phyloP scores from a whole-genome alignment of 2,888 invertebrate species.

The Uloborus plumipes region DNA sequence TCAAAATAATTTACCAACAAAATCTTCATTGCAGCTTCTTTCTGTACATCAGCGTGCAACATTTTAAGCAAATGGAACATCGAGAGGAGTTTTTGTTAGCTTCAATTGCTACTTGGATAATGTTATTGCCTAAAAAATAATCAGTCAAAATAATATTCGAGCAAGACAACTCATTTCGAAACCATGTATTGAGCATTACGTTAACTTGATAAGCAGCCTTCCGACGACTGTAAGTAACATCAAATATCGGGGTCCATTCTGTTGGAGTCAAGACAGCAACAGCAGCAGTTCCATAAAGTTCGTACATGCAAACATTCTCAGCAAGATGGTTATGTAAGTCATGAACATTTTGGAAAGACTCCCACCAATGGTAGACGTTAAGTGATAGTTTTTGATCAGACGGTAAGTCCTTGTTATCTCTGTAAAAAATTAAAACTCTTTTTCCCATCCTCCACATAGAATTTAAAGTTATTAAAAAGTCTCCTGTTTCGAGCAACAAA shows the following conservation, averaged over 20 bases:
- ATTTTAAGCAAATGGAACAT: not conserved
- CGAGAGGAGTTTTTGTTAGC: conserved; percentile 13
- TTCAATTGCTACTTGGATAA: conserved; percentile 53
- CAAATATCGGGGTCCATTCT: conserved; percentile 17
- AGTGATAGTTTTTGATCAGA: not conserved
- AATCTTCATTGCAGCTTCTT: no score
- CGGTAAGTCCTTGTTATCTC: not conserved
- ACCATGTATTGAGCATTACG: conserved; percentile 46
- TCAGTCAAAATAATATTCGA: conserved; percentile 63
- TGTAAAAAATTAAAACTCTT: conserved; percentile 5
- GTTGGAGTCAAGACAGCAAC: conserved; percentile 60
- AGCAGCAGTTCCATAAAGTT: not conserved
- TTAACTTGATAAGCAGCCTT: conserved; percentile 56
- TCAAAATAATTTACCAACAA: no score
- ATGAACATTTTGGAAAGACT: not conserved
- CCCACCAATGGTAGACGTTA: conserved; percentile 12
- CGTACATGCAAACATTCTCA: not conserved
- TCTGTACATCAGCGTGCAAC: no score
- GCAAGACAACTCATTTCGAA: conserved; percentile 52
- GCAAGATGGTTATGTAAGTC: not conserved
- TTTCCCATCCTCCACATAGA: conserved; percentile 9
- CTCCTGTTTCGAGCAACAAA: not conserved
- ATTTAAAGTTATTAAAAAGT: not conserved
- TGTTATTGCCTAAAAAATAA: conserved; percentile 65
- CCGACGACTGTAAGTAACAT: conserved; percentile 46